phyloP scores from a whole-genome alignment of 2,888 invertebrate species.

The Magallana nippona region DNA sequence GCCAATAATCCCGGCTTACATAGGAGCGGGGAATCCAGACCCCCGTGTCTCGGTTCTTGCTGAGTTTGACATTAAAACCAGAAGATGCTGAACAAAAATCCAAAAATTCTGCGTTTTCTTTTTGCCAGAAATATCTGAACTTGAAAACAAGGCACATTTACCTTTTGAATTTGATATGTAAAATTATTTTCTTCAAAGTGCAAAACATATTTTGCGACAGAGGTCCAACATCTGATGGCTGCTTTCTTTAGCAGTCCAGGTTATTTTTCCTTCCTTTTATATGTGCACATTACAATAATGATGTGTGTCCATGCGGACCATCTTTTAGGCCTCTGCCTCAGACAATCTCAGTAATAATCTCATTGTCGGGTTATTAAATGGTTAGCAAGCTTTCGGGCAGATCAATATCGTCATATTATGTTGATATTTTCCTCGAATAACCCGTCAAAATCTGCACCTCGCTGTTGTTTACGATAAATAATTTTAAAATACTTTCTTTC shows the following conservation, averaged over 20 bases:
- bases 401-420: conserved; percentile 17
- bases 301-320: neutral
- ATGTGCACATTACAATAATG: too few species aligned
- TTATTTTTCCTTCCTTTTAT: too few species aligned
- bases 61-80: too few species aligned
- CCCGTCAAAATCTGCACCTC: conserved; percentile 20
- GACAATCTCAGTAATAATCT: conserved; percentile 26
- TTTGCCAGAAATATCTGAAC: too few species aligned
- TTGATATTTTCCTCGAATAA: conserved; percentile 15
- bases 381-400: conserved; percentile 25
- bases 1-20: neutral
- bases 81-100: too few species aligned
- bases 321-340: neutral
- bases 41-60: neutral
- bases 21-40: neutral
- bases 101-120: too few species aligned
- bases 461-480: neutral
- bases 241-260: too few species aligned
- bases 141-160: too few species aligned
- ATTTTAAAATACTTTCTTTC: neutral
- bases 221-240: too few species aligned
- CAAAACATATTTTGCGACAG: too few species aligned
- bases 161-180: too few species aligned
- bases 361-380: conserved; percentile 1
- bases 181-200: too few species aligned